Evolutionary conservation across 2,113 vertebrate species (phyloP).

Genomic region (Eublepharis macularius): DNA sequence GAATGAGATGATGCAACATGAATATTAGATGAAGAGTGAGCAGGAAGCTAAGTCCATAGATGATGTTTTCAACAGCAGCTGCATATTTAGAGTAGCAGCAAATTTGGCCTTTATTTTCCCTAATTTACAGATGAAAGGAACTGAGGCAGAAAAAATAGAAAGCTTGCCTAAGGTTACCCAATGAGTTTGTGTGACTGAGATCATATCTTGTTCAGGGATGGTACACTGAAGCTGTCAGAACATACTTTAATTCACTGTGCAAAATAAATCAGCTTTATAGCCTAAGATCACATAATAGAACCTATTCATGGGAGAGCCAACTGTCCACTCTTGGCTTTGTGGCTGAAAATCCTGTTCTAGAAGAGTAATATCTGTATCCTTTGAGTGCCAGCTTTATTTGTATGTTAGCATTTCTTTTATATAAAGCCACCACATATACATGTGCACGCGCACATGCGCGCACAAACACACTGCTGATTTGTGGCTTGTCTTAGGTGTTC

Average conservation of each 20-base stretch:
- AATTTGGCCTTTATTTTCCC: background rate
- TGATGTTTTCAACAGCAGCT: background rate
- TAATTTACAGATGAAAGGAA: background rate
- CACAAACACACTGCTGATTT: slow-evolving; percentile 8
- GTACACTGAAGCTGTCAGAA: background rate
- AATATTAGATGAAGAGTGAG: too few relatives aligned
- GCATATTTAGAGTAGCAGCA: background rate
- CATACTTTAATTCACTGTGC: background rate
- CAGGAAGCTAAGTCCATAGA: background rate
- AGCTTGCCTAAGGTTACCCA: background rate
- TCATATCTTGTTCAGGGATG: background rate
- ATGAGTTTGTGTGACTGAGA: background rate
- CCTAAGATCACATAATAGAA: background rate
- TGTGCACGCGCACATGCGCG: too few relatives aligned
- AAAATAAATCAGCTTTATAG: background rate
- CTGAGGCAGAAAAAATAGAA: background rate
- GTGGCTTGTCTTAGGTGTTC: background rate
- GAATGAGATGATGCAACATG: too few relatives aligned
- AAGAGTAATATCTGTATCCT: background rate
- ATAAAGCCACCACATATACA: too few relatives aligned
- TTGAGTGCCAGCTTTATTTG: slow-evolving; percentile 19
- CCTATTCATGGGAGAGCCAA: background rate
- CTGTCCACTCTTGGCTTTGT: background rate
- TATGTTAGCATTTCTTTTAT: slow-evolving; percentile 34
- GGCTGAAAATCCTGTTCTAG: background rate